Base-by-base conservation (phyloP, 2,888 invertebrate genomes). In the Pandemis corylana region DNA sequence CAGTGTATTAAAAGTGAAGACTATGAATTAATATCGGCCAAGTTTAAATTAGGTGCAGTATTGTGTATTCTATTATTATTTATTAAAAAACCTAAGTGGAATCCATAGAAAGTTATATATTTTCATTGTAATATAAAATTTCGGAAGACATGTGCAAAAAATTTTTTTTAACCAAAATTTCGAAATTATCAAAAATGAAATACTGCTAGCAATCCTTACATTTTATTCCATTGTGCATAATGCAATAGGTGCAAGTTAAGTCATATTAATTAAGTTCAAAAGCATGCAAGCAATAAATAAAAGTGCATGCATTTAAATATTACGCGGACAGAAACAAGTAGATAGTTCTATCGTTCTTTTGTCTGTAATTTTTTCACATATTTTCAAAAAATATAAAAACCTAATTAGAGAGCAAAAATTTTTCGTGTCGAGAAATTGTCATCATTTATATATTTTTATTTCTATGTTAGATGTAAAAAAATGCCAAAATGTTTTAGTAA, bases 1-100 rank as follows among this genome's bases (percentile, higher is more conserved):
- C 83, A 84, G 83, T 84, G 82, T 83, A 79, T 80, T 77, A 79
- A 80, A 81, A 83, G 82, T 84, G 83, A 85, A 80, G 84, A 80
- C 76, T 82, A 81, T 81, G 75, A 78, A 76, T 76, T 76, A 72
- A 49, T 73, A 81, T 84, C 82, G 83, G 82, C 81, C 81, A 82
- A 78, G 76, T 81, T 76, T 78, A 66, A 36, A 53, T 68, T 62
- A 78, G 42, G 76, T 79, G 78, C 82, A 82, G 81, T 79, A 81
- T 81, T 81, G 79, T 80, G 73, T 81, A 78, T 69, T 71, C 72
- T 68, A 73, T 77, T 77, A 76, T 73, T 71, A 56, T 56, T 56
- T 53, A 53, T 73, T 79, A 80, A 79, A 80, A 75, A 77, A 71
- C 77, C 71, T 71, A 56, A 73, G 69, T 72, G 76, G 68, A 72